Conservation (phyloP, 2,113 vertebrate genomes). For the Carassius auratus region DNA sequence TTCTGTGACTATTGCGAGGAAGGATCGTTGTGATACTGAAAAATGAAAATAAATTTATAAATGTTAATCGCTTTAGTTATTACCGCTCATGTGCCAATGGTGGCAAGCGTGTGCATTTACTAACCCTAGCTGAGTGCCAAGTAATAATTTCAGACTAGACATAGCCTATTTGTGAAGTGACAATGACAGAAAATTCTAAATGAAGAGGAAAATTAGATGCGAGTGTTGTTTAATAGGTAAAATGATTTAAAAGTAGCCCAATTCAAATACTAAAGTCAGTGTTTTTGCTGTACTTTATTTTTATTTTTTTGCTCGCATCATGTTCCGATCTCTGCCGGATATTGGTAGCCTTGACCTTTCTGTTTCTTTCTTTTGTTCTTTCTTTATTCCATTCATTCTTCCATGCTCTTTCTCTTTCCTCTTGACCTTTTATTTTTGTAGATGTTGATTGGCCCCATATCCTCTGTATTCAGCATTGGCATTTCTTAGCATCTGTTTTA, state of each 20-base stretch:
- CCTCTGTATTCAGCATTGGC: constrained; percentile 46
- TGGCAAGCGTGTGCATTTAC: neutral
- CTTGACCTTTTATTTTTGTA: constrained; percentile 47
- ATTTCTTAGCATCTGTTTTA: constrained; percentile 49
- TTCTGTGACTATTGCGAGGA: neutral
- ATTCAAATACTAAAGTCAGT: neutral
- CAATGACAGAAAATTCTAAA: constrained; percentile 5
- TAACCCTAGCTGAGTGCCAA: neutral
- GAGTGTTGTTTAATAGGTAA: neutral
- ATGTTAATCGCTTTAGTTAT: neutral
- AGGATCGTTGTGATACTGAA: neutral
- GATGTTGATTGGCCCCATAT: constrained; percentile 51
- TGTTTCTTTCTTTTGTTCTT: neutral
- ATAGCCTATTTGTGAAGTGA: neutral
- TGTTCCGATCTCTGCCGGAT: neutral
- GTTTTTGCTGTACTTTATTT: neutral
- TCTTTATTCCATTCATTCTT: constrained; percentile 3
- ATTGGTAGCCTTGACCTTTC: constrained; percentile 9
- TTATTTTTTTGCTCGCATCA: neutral
- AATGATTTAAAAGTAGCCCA: neutral
- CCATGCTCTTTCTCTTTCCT: constrained; percentile 9
- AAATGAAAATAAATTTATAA: neutral
- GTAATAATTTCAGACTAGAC: neutral
- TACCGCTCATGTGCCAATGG: neutral
- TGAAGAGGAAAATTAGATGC: neutral